Conservation (phyloP, 2,888 invertebrate species). For the Notodonta dromedarius region DNA sequence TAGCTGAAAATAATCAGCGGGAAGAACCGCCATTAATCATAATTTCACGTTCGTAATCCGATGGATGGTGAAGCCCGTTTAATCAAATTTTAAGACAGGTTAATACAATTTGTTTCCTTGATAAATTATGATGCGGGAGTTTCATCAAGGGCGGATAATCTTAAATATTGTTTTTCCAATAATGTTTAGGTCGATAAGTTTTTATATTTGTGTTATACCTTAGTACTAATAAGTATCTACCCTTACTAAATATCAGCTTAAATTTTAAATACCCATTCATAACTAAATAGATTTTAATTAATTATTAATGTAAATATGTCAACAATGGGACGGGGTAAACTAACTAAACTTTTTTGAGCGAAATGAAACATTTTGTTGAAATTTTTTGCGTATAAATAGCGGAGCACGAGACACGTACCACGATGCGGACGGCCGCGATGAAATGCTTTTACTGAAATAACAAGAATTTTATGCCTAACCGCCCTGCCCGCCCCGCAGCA, state of each 20-base stretch:
- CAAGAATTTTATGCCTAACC: constrained; percentile 45
- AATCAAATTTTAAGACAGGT: constrained; percentile 55
- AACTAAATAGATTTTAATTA: not conserved
- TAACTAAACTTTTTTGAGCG: constrained; percentile 24
- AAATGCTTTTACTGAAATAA: constrained; percentile 62
- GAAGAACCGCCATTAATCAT: constrained; percentile 48
- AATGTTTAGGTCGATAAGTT: too few species aligned
- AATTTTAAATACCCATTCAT: not conserved
- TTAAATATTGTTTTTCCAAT: too few species aligned
- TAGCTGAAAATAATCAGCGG: constrained; percentile 21
- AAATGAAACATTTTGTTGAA: constrained; percentile 34
- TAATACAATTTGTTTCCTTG: constrained; percentile 51
- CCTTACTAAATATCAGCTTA: constrained; percentile 1
- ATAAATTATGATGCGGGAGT: constrained; percentile 42
- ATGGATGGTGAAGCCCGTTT: constrained; percentile 51
- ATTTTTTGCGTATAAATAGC: constrained; percentile 41
- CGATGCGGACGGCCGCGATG: constrained; percentile 33
- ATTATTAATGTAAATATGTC: not conserved
- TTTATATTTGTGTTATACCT: too few species aligned
- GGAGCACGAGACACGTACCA: constrained; percentile 31
- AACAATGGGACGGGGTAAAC: constrained; percentile 15
- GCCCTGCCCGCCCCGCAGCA: constrained; percentile 12
- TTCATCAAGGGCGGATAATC: constrained; percentile 8
- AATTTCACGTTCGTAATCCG: constrained; percentile 37
- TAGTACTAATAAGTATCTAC: not conserved